phyloP scores from a whole-genome alignment of 1,140 invertebrate genomes.

The Dinoponera quadriceps region DNA sequence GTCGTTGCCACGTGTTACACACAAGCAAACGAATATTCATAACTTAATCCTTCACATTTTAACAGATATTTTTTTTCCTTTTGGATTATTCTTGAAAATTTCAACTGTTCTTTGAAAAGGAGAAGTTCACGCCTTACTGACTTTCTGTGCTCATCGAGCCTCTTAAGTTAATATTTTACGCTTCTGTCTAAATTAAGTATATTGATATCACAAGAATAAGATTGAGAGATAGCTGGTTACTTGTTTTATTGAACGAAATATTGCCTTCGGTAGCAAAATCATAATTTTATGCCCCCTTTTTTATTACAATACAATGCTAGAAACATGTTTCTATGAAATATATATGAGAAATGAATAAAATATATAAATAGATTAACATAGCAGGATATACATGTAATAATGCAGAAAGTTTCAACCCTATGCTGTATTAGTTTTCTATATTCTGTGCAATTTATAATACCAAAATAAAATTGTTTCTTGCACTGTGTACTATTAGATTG shows the following conservation, averaged over 20 bases:
- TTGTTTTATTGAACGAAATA: constrained; percentile 31
- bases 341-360: neutral
- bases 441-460: constrained; percentile 24
- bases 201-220: constrained; percentile 3
- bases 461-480: constrained; percentile 29
- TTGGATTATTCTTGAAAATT: too few relatives aligned
- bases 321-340: constrained; percentile 11
- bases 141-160: too few relatives aligned
- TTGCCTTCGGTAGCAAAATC: constrained; percentile 6
- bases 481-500: too few relatives aligned
- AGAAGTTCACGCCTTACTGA: too few relatives aligned
- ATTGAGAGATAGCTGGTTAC: neutral
- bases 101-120: too few relatives aligned
- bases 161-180: neutral
- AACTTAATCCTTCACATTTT: too few relatives aligned
- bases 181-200: constrained; percentile 25
- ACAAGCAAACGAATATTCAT: too few relatives aligned
- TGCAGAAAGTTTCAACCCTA: neutral
- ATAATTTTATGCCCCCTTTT: constrained; percentile 19
- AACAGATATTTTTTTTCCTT: too few relatives aligned
- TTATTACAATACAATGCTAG: constrained; percentile 22
- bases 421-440: constrained; percentile 22
- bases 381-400: neutral
- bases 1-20: too few relatives aligned
- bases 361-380: constrained; percentile 31